These are phyloP conservation scores for Listronotus oregonensis DNA, from an alignment of 1,140 invertebrate species.

Conservation along the genomic window DNA sequence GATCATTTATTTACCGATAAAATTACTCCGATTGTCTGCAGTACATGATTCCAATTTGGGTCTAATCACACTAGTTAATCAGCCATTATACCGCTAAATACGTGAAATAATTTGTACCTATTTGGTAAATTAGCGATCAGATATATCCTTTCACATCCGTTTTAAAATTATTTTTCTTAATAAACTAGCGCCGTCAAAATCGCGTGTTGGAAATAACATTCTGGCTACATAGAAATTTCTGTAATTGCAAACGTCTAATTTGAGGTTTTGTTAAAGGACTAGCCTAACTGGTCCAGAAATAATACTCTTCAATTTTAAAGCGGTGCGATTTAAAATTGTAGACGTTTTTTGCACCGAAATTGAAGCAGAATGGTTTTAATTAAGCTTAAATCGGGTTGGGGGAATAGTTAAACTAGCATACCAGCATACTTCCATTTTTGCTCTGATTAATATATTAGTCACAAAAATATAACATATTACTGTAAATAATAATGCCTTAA, in stretches of 20 bases:
- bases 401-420: no score
- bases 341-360: no score
- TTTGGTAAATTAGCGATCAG: slow-evolving; percentile 14
- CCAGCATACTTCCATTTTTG: no score
- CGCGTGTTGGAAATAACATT: slow-evolving; percentile 31
- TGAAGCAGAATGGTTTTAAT: no score
- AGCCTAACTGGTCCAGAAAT: slow-evolving; percentile 5
- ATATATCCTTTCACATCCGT: slow-evolving; percentile 11
- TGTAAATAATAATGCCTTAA: no score
- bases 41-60: neutral
- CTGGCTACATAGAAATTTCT: slow-evolving; percentile 25
- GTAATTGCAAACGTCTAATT: slow-evolving; percentile 27
- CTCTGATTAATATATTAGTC: no score
- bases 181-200: slow-evolving; percentile 25
- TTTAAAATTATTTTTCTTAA: slow-evolving; percentile 21
- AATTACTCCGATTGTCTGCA: no score
- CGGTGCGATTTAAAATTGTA: no score
- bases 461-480: no score
- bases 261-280: neutral
- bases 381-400: no score
- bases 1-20: no score
- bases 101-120: slow-evolving; percentile 20
- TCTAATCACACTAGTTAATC: slow-evolving; percentile 16
- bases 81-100: slow-evolving; percentile 20
- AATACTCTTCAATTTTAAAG: no score